Base-by-base conservation (phyloP, 1,140 invertebrate genomes). In the Drosophila insularis region DNA sequence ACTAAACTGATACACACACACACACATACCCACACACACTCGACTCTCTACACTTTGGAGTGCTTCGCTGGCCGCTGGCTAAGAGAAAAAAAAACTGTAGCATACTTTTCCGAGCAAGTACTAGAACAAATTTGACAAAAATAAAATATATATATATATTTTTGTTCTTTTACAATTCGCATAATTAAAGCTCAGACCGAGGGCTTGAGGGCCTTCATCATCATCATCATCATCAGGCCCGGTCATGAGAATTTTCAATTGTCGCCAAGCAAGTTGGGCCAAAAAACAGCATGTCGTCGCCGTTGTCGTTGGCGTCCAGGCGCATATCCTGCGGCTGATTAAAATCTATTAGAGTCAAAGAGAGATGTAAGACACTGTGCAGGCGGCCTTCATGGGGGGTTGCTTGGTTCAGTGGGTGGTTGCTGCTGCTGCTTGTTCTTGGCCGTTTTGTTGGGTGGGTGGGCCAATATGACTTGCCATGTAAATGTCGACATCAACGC, bases 291-390 rank as follows among this genome's bases (percentile, higher is more conserved):
- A 81, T 81, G 82, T 73, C 59, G 71, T 73, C 77, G 63, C 56
- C 60, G 63, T 66, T 32, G 58, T 63, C 54, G 63, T 70, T 74
- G 69, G 84, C 68, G 78, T 77, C 78, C 78, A 68, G 74, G 66
- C 71, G 79, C 35, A 82, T 90, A 70, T 80, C 89, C 89, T 81
- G 89, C 65, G 89, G 89, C 89, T 90, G 89, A 90, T 90, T 90
- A 90, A 90, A 90, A 90, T 90, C 89, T 90, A 90, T 90, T 89
- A 89, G 80, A 89, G 80, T 89, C 84, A 89, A 89, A 89, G 84
- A 89, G 84, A 89, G 84, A 84, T 84, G 76, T 89, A 84, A 89
- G 84, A 84, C 85, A 86, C 71, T 68, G 67, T 56, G 64, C 68
- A 66, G 68, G 56, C 78, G 62, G 43, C 54, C 64, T 53, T 43